Evolutionary conservation across 2,888 invertebrate genomes (phyloP).

Genomic region (Hydroisotoma schaefferi): DNA sequence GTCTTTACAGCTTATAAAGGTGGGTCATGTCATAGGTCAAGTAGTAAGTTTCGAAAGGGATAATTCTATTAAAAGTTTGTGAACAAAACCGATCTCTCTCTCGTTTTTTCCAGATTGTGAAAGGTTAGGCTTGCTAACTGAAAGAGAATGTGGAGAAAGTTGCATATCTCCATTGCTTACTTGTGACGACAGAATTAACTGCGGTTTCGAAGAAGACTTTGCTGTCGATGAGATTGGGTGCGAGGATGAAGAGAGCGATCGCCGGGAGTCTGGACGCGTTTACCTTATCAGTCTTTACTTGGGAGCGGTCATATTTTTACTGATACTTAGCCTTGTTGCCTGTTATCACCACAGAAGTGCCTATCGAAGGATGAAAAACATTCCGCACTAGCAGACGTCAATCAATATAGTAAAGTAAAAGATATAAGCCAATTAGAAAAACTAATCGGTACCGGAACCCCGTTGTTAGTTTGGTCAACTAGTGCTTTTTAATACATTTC

Average conservation of each 20-base stretch:
- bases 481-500: too few relatives aligned
- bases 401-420: too few relatives aligned
- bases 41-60: too few relatives aligned
- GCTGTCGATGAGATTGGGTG: slow-evolving; percentile 41
- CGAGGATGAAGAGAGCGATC: background rate
- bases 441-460: too few relatives aligned
- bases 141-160: slow-evolving; percentile 29
- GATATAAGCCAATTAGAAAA: too few relatives aligned
- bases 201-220: slow-evolving; percentile 43
- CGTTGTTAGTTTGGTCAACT: too few relatives aligned
- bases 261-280: slow-evolving; percentile 5
- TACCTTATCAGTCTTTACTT: slow-evolving; percentile 25
- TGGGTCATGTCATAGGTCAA: slow-evolving; percentile 11
- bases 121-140: too few relatives aligned
- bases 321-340: slow-evolving; percentile 24
- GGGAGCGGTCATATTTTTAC: slow-evolving; percentile 29
- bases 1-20: slow-evolving; percentile 46
- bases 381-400: slow-evolving; percentile 20
- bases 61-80: too few relatives aligned
- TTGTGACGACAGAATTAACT: slow-evolving; percentile 44
- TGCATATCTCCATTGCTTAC: slow-evolving; percentile 42
- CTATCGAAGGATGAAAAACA: slow-evolving; percentile 32
- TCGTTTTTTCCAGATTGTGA: slow-evolving; percentile 12
- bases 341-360: slow-evolving; percentile 29
- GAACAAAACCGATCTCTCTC: background rate